phyloP scores from a whole-genome alignment of 2,888 invertebrate species.

The Tuta absoluta region DNA sequence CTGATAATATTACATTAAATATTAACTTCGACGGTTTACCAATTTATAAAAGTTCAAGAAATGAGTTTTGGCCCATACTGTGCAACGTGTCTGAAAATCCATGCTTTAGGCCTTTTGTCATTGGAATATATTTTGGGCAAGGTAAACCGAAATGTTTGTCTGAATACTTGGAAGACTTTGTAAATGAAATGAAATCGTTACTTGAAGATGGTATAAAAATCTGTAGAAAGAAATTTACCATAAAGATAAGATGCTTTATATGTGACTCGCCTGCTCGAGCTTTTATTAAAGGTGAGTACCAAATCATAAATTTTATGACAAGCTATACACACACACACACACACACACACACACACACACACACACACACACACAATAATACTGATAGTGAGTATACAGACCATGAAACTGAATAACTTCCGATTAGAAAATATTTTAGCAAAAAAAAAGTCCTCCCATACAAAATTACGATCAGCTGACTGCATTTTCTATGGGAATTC shows the following conservation, averaged over 20 bases:
- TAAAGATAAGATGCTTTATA: constrained; percentile 10
- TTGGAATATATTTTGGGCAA: not conserved
- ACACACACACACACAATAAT: too few relatives aligned
- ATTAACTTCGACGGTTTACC: constrained; percentile 3
- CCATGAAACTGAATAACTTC: too few relatives aligned
- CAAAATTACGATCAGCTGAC: too few relatives aligned
- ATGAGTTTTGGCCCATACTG: not conserved
- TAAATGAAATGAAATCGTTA: not conserved
- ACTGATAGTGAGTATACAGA: too few relatives aligned
- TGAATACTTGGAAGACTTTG: not conserved
- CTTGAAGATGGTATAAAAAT: not conserved
- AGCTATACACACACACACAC: too few relatives aligned
- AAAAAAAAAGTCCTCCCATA: too few relatives aligned
- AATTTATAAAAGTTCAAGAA: not conserved
- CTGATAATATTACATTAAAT: not conserved
- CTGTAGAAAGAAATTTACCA: not conserved
- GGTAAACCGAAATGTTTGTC: not conserved
- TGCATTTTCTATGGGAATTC: too few relatives aligned
- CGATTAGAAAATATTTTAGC: too few relatives aligned
- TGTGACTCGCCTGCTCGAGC: constrained; percentile 21
- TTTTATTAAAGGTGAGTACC: constrained; percentile 14
- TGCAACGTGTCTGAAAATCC: not conserved
- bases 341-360: too few relatives aligned
- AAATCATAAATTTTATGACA: constrained; percentile 33
- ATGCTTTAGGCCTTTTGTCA: not conserved